Conservation (phyloP, 2,888 invertebrate species). For the Anoplius nigerrimus region DNA sequence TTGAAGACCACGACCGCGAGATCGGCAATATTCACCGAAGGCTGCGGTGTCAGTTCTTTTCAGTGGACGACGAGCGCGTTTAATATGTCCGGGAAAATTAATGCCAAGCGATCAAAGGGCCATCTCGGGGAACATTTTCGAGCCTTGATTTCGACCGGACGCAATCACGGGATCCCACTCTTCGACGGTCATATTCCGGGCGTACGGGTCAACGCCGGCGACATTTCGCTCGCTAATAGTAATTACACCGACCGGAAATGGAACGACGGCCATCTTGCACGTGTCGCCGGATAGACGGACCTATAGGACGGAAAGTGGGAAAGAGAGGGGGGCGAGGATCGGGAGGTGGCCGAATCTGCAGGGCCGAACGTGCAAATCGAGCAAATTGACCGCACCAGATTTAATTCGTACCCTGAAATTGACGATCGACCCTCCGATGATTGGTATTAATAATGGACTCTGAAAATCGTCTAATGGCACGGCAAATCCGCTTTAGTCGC, state of each 20-base stretch:
- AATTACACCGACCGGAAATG: constrained; percentile 60
- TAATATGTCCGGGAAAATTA: no score
- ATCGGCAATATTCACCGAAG: no score
- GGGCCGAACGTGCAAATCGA: constrained; percentile 43
- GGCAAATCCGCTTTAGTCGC: no score
- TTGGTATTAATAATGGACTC: constrained; percentile 26
- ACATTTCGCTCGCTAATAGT: constrained; percentile 45
- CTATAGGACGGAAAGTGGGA: no score
- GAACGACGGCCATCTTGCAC: constrained; percentile 50
- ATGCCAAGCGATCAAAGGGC: no score
- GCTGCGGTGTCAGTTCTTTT: no score
- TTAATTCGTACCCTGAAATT: constrained; percentile 40
- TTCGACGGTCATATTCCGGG: constrained; percentile 9
- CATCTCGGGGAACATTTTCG: no score
- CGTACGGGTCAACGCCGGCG: constrained; percentile 23
- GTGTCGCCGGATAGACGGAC: constrained; percentile 8
- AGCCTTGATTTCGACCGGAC: constrained; percentile 17
- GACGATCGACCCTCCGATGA: constrained; percentile 13
- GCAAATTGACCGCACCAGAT: constrained; percentile 47
- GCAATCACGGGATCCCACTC: constrained; percentile 24
- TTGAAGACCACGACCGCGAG: no score
- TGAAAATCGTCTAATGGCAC: background rate
- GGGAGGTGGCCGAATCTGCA: constrained; percentile 11
- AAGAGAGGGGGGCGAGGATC: no score
- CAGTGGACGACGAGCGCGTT: no score